Evolutionary conservation across 2,113 vertebrate genomes (phyloP), one percentile per base, ranked within the genome.

Genomic region (Neogobius melanostomus): DNA sequence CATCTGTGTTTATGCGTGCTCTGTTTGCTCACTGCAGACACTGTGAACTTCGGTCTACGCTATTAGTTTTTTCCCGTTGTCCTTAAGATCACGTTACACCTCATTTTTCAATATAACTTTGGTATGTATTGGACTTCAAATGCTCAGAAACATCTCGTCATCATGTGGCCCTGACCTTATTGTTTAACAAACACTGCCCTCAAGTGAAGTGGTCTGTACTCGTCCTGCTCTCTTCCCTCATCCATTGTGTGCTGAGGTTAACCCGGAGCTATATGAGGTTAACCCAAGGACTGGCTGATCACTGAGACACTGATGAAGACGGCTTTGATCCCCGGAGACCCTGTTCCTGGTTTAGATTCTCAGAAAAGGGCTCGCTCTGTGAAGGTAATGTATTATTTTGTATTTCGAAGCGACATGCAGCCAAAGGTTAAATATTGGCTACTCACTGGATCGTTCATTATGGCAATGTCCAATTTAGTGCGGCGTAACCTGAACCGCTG

Each of bases 171-270:
- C 68, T 66, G 57, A 50, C 50, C 56, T 17, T 59, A 62, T 57
- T 75, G 64, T 82, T 76, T 81, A 74, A 81, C 74, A 82, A 84
- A 86, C 75, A 80, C 74, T 82, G 80, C 77, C 79, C 75, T 85
- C 71, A 79, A 79, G 80, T 78, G 70, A 84, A 74, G 73, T 75
- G 64, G 67, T 74, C 69, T 57, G 56, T 59, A 73, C 66, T 72
- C 64, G 47, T 72, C 65, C 69, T 73, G 45, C 72, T 81, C 72
- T 28, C 28, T n/a, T 59, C 47, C 52, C 62, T 70, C 64, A 53
- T 42, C 68, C 56, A 42, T 10, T 14, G 65, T 74, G 56, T 53
- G 62, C 65, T 74, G 47, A 56, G 15, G 36, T 60, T 66, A 71
- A 79, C 47, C 74, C 64, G 68, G 71, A 60, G 44, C 66, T 69